phyloP scores from a whole-genome alignment of 2,797 vertebrate species.

The Malurus leucopterus region DNA sequence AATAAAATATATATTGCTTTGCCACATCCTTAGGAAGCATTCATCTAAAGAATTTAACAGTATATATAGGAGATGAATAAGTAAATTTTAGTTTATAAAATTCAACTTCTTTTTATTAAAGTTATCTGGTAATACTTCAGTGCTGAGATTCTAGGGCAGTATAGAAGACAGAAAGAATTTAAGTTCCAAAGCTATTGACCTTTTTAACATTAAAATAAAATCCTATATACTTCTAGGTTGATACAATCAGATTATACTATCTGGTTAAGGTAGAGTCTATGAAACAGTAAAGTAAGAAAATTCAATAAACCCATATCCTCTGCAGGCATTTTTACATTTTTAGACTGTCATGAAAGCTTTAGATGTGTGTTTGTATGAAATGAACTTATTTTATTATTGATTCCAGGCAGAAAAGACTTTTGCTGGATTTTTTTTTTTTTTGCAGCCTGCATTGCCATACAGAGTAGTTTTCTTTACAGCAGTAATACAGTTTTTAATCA shows the following conservation, averaged over 20 bases:
- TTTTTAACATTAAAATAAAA: slow-evolving; percentile 80
- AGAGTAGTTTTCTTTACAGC: neutral
- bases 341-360: slow-evolving; percentile 61
- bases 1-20: slow-evolving; percentile 70
- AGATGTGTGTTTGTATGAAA: slow-evolving; percentile 67
- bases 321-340: slow-evolving; percentile 71
- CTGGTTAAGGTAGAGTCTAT: slow-evolving; percentile 68
- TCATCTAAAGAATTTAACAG: slow-evolving; percentile 65
- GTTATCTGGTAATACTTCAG: slow-evolving; percentile 65
- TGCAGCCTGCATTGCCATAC: neutral
- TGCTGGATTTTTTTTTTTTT: neutral
- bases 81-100: slow-evolving; percentile 73
- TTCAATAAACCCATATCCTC: slow-evolving; percentile 71
- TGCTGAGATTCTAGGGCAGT: slow-evolving; percentile 48
- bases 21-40: slow-evolving; percentile 57
- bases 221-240: slow-evolving; percentile 69
- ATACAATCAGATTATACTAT: slow-evolving; percentile 73
- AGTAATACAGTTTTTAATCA: neutral
- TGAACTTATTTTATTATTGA: slow-evolving; percentile 69
- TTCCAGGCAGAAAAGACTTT: slow-evolving; percentile 45
- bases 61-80: slow-evolving; percentile 70
- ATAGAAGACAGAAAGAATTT: slow-evolving; percentile 70
- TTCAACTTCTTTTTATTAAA: slow-evolving; percentile 69
- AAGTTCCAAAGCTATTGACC: slow-evolving; percentile 69
- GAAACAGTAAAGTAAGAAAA: slow-evolving; percentile 71